phyloP scores from a whole-genome alignment of 2,888 invertebrate genomes.

The Acheta domesticus region DNA sequence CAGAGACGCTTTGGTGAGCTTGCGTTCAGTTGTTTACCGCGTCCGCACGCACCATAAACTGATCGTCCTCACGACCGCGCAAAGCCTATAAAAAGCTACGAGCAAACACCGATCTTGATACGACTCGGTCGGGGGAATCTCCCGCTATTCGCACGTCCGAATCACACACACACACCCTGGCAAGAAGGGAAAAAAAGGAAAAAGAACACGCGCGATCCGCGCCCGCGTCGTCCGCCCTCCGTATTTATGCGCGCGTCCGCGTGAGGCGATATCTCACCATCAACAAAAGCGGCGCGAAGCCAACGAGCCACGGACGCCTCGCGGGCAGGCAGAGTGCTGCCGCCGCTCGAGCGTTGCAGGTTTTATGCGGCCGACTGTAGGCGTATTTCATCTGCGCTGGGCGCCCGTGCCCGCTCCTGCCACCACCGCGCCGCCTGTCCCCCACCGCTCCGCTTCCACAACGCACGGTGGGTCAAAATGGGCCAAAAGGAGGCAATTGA shows the following conservation, averaged over 20 bases:
- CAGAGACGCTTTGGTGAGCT: not conserved
- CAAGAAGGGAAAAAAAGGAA: not conserved
- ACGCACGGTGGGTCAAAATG: too few relatives aligned
- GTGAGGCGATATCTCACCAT: not conserved
- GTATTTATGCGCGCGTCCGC: not conserved
- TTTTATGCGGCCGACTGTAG: not conserved
- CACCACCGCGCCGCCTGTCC: too few relatives aligned
- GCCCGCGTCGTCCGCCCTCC: not conserved
- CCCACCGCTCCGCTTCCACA: too few relatives aligned
- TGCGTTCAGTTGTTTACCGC: not conserved
- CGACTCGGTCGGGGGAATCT: too few relatives aligned
- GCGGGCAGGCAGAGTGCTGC: conserved; percentile 1
- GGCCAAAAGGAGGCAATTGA: too few relatives aligned
- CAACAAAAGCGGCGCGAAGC: conserved; percentile 7
- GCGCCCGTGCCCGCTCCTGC: not conserved
- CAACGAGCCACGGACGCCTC: conserved; percentile 10
- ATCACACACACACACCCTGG: not conserved
- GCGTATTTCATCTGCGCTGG: conserved; percentile 8
- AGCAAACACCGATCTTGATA: conserved; percentile 4
- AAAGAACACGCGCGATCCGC: not conserved
- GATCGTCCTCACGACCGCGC: not conserved
- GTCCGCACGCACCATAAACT: not conserved
- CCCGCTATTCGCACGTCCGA: not conserved
- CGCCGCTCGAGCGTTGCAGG: conserved; percentile 8
- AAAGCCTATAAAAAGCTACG: conserved; percentile 7